Evolutionary conservation across 2,797 vertebrate species (phyloP).

Genomic region (Falco novaeseelandiae): DNA sequence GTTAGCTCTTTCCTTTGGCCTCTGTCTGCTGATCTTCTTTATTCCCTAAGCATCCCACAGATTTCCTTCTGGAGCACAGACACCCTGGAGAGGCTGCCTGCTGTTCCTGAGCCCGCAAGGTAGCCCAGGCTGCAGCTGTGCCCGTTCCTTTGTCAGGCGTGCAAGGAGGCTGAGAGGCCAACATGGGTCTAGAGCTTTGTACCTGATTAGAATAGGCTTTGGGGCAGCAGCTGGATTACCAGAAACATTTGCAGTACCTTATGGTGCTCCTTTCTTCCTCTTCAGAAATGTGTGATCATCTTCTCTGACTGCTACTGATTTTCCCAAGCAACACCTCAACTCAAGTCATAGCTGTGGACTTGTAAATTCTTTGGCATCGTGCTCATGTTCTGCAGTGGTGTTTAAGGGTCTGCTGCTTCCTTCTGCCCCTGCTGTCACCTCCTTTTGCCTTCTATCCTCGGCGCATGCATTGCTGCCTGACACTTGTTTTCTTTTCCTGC

Average conservation of each 20-base stretch:
- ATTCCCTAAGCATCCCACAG: background rate
- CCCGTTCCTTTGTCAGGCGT: rapidly evolving
- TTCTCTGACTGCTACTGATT: background rate
- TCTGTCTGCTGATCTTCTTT: constrained; percentile 1
- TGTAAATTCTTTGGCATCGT: background rate
- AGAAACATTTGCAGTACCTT: background rate
- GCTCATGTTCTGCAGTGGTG: background rate
- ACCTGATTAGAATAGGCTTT: background rate
- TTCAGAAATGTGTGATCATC: background rate
- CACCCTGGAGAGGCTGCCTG: background rate
- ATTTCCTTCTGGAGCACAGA: background rate
- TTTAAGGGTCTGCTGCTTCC: background rate
- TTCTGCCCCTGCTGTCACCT: background rate
- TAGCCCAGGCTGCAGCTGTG: background rate
- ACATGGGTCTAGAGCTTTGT: background rate
- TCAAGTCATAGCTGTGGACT: background rate
- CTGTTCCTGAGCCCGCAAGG: background rate
- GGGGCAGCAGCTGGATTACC: background rate
- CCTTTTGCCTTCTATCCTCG: background rate
- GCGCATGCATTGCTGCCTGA: background rate
- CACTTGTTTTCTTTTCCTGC: background rate
- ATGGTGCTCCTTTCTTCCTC: background rate
- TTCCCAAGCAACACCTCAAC: background rate
- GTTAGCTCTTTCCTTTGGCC: background rate
- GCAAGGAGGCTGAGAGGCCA: background rate